Conservation (phyloP, 2,888 invertebrate genomes). For the Stenichneumon culpator region DNA sequence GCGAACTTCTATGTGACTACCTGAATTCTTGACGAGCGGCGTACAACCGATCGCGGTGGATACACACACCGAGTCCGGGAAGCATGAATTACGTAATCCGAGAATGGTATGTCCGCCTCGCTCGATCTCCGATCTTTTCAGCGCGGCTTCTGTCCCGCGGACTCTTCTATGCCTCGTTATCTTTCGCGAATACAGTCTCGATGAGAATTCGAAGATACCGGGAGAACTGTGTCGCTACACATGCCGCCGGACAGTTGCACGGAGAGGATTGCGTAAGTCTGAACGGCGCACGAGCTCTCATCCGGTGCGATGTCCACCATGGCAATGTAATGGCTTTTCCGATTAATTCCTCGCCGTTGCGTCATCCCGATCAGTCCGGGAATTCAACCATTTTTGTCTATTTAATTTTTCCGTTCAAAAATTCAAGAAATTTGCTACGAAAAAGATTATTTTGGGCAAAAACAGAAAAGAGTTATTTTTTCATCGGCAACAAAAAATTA, state of each 20-base stretch:
- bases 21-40: not conserved
- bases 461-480: too few species aligned
- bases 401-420: not conserved
- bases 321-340: constrained; percentile 59
- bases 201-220: constrained; percentile 9
- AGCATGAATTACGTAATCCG: constrained; percentile 21
- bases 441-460: too few species aligned
- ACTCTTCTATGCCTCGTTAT: constrained; percentile 11
- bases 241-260: not conserved
- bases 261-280: constrained; percentile 10
- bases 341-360: constrained; percentile 44
- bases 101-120: constrained; percentile 17
- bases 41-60: constrained; percentile 4
- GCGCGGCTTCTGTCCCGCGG: not conserved
- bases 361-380: not conserved
- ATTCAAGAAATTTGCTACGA: not conserved
- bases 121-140: constrained; percentile 23
- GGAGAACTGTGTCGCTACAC: not conserved
- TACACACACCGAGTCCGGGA: constrained; percentile 26
- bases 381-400: not conserved
- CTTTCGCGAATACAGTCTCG: constrained; percentile 8
- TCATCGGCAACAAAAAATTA: too few species aligned
- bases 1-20: not conserved
- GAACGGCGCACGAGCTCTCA: constrained; percentile 50
- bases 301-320: constrained; percentile 47